phyloP scores from a whole-genome alignment of 1,140 invertebrate species.

The Tetramorium alpestre region DNA sequence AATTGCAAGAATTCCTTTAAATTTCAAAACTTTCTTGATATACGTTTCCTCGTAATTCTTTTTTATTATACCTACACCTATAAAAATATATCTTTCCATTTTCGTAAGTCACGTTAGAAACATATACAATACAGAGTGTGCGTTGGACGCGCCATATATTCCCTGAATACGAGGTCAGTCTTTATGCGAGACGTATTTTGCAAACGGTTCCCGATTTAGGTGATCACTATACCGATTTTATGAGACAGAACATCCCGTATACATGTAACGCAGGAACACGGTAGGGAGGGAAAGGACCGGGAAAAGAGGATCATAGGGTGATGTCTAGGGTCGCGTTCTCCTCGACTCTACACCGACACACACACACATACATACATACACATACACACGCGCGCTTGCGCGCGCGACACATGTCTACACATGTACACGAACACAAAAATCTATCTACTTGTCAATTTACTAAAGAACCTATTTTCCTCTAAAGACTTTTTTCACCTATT shows the following conservation, averaged over 20 bases:
- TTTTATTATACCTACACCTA: not conserved
- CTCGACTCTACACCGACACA: slow-evolving; percentile 20
- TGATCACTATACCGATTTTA: slow-evolving; percentile 42
- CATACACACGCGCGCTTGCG: not conserved
- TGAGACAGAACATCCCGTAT: slow-evolving; percentile 29
- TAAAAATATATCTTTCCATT: not conserved
- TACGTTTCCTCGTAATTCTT: not conserved
- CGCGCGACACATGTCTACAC: not conserved
- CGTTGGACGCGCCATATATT: not conserved
- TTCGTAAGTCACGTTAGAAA: not conserved
- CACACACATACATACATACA: not conserved
- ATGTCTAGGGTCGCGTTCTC: slow-evolving; percentile 42
- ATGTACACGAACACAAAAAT: slow-evolving; percentile 66
- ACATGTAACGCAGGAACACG: slow-evolving; percentile 9
- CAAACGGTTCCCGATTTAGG: slow-evolving; percentile 18
- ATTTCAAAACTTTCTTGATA: not conserved
- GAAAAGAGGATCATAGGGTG: slow-evolving; percentile 22
- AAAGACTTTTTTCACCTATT: slow-evolving; percentile 82
- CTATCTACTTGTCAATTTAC: slow-evolving; percentile 84
- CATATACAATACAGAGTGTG: not conserved
- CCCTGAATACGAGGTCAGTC: not conserved
- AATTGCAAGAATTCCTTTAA: not conserved
- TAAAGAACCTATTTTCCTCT: slow-evolving; percentile 81
- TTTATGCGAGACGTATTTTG: slow-evolving; percentile 10
- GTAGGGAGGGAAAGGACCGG: not conserved